These are phyloP conservation scores for Palythoa grandiflora DNA, from an alignment of 92 coral and sea anemone species.

Conservation along the genomic window DNA sequence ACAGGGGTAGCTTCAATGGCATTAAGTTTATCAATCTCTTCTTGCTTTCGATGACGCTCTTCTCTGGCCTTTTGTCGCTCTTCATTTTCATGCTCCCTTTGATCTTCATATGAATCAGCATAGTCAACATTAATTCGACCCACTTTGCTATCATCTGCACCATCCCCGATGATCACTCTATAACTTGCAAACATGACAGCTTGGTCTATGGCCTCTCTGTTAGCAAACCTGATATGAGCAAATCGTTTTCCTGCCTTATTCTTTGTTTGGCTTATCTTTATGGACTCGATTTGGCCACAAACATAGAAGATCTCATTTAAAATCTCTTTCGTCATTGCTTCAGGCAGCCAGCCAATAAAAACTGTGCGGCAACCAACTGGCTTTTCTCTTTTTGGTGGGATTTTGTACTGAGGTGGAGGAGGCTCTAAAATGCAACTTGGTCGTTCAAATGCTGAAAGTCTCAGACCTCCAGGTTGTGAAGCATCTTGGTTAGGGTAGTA, in stretches of 20 bases:
- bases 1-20: conserved; percentile 32
- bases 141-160: conserved; percentile 52
- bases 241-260: conserved; percentile 48
- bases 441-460: conserved; percentile 53
- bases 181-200: conserved; percentile 83
- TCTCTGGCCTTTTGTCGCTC: conserved; percentile 64
- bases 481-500: conserved; percentile 29
- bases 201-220: conserved; percentile 67
- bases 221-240: conserved; percentile 68
- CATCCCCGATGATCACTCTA: conserved; percentile 65
- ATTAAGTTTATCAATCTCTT: conserved; percentile 33
- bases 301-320: conserved; percentile 70
- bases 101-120: conserved; percentile 63
- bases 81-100: conserved; percentile 44
- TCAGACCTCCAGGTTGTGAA: conserved; percentile 32
- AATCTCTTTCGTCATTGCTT: conserved; percentile 69
- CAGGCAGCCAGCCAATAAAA: conserved; percentile 75
- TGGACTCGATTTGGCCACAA: conserved; percentile 74
- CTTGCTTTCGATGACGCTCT: conserved; percentile 50
- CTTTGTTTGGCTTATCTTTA: conserved; percentile 60
- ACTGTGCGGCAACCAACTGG: conserved; percentile 79
- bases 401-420: conserved; percentile 65
- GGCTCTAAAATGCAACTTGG: conserved; percentile 75
- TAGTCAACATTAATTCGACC: conserved; percentile 78
- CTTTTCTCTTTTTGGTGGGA: conserved; percentile 60